These are phyloP conservation scores for Lochmaea crataegi DNA, from an alignment of 2,888 invertebrate genomes.

Conservation along the genomic window DNA sequence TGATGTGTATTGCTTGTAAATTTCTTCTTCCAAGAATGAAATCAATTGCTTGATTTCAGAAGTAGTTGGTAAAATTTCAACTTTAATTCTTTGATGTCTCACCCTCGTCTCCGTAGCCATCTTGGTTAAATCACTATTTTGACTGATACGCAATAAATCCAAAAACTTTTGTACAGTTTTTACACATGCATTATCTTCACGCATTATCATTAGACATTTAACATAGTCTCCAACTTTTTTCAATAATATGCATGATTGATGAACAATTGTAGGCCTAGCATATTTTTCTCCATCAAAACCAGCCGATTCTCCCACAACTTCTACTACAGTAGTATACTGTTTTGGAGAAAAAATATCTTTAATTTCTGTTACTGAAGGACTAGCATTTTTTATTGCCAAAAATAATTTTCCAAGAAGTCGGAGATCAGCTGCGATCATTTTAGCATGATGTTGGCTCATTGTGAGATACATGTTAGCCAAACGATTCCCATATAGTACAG, in stretches of 20 bases:
- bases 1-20: not conserved
- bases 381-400: not conserved
- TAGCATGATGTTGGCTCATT: not conserved
- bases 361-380: not conserved
- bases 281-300: not conserved
- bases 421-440: not conserved
- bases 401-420: not conserved
- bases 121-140: slow-evolving; percentile 6
- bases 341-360: not conserved
- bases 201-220: not conserved
- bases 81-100: slow-evolving; percentile 1
- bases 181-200: not conserved
- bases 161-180: slow-evolving; percentile 8
- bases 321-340: not conserved
- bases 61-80: slow-evolving; percentile 9
- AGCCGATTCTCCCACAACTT: not conserved
- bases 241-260: not conserved
- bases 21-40: not conserved
- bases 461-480: not conserved
- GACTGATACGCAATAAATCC: not conserved
- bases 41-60: not conserved
- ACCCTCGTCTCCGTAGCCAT: not conserved
- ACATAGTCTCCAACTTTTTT: slow-evolving; percentile 5
- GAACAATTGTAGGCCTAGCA: not conserved
- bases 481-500: not conserved